Evolutionary conservation across 2,888 invertebrate genomes (phyloP).

Genomic region (Hydriomena furcata): DNA sequence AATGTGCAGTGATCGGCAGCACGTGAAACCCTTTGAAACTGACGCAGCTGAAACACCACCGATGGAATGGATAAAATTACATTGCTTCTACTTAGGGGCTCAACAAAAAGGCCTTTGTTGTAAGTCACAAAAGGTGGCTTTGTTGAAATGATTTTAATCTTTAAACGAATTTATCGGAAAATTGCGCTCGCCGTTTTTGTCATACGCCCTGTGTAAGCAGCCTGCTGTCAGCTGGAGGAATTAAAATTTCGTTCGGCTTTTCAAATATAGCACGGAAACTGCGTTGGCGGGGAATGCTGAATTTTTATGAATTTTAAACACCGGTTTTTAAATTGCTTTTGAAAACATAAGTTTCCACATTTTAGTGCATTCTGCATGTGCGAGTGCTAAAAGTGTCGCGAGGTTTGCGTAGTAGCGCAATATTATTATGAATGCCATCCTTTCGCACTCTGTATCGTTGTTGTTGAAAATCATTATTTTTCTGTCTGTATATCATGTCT

Average conservation of each 20-base stretch:
- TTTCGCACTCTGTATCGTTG: too few relatives aligned
- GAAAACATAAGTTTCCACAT: slow-evolving; percentile 6
- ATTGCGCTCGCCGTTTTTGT: slow-evolving; percentile 49
- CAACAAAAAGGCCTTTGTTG: slow-evolving; percentile 38
- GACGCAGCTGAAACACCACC: slow-evolving; percentile 15
- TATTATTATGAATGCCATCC: too few relatives aligned
- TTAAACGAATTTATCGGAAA: slow-evolving; percentile 52
- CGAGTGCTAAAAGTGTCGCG: background rate
- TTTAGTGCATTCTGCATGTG: slow-evolving; percentile 6
- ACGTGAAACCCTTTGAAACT: slow-evolving; percentile 9
- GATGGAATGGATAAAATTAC: slow-evolving; percentile 28
- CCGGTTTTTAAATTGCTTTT: slow-evolving; percentile 13
- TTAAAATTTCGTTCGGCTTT: slow-evolving; percentile 51
- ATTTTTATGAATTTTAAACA: slow-evolving; percentile 15
- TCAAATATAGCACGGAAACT: slow-evolving; percentile 28
- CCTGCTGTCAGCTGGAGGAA: slow-evolving; percentile 49
- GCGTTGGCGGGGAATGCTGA: slow-evolving; percentile 14
- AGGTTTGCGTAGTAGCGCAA: background rate
- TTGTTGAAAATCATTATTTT: too few relatives aligned
- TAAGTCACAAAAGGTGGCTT: slow-evolving; percentile 32
- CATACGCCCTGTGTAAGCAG: slow-evolving; percentile 44
- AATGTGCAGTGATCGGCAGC: background rate
- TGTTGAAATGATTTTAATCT: slow-evolving; percentile 44
- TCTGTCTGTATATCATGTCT: too few relatives aligned
- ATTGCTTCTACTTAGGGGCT: slow-evolving; percentile 30